A percentile compares a stretch with the other conserved stretches of the same genome.
phyloP scores from a whole-genome alignment of 2,797 vertebrate genomes.

The Darevskia nairensis region DNA sequence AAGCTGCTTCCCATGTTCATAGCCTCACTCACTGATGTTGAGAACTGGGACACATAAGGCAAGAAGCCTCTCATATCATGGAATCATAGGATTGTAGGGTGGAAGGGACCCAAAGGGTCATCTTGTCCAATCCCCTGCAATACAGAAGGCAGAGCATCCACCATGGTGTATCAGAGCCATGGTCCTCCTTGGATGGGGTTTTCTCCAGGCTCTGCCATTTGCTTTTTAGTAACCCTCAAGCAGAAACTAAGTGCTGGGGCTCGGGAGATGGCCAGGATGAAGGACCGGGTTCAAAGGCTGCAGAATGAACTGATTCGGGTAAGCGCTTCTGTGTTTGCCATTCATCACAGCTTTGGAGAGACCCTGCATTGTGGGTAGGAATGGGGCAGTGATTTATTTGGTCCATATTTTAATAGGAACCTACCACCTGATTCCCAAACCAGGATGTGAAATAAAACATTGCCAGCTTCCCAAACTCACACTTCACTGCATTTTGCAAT shows the following conservation, averaged over 20 bases:
- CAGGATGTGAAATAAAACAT: too few species aligned
- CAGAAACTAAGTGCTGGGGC: slow-evolving; percentile 77
- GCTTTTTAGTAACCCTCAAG: slow-evolving; percentile 78
- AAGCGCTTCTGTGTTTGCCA: background rate
- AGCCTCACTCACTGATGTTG: background rate
- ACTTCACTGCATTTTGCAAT: too few species aligned
- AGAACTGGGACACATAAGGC: background rate
- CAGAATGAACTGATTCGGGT: slow-evolving; percentile 91
- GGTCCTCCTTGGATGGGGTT: background rate
- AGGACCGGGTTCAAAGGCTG: slow-evolving; percentile 83
- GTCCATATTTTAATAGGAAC: too few species aligned
- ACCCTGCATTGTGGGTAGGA: too few species aligned
- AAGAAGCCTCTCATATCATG: background rate
- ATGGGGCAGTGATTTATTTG: too few species aligned
- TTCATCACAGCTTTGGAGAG: background rate
- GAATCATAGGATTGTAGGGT: too few species aligned
- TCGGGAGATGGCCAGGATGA: slow-evolving; percentile 70
- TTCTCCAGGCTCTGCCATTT: background rate
- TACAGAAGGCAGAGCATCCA: background rate
- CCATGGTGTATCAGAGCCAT: background rate
- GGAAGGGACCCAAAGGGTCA: too few species aligned
- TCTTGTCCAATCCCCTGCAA: too few species aligned
- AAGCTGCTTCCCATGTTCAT: background rate
- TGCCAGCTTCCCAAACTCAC: too few species aligned
- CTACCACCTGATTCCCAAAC: too few species aligned